phyloP scores from a whole-genome alignment of 2,113 vertebrate species.

The Plectropomus leopardus region DNA sequence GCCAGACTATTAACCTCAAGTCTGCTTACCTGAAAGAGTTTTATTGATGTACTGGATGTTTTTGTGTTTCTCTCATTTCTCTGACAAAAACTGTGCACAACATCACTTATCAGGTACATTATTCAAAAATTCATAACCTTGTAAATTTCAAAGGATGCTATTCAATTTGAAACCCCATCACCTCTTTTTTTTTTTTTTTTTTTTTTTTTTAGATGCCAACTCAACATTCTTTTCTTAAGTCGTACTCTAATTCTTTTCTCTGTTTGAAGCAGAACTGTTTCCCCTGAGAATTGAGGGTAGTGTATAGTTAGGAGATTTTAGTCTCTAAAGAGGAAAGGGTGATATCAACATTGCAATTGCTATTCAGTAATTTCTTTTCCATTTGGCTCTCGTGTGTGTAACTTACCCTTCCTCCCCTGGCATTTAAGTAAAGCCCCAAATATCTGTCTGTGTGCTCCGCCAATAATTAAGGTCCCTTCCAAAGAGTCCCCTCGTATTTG shows the following conservation, averaged over 20 bases:
- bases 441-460: neutral
- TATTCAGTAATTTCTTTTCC: neutral
- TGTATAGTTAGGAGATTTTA: neutral
- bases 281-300: neutral
- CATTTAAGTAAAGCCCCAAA: neutral
- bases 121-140: constrained; percentile 6
- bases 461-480: neutral
- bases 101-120: neutral
- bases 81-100: neutral
- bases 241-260: neutral
- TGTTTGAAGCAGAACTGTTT: constrained; percentile 8
- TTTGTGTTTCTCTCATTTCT: constrained; percentile 7
- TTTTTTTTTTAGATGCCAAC: neutral
- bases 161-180: constrained; percentile 14
- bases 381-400: neutral
- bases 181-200: constrained; percentile 5
- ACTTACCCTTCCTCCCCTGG: neutral
- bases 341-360: neutral
- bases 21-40: neutral
- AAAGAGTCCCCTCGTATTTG: neutral
- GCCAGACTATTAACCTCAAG: neutral
- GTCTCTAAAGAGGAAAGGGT: neutral
- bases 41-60: neutral
- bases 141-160: constrained; percentile 3
- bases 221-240: neutral